phyloP scores from a whole-genome alignment of 1,140 invertebrate species.

The Chymomyza costata region DNA sequence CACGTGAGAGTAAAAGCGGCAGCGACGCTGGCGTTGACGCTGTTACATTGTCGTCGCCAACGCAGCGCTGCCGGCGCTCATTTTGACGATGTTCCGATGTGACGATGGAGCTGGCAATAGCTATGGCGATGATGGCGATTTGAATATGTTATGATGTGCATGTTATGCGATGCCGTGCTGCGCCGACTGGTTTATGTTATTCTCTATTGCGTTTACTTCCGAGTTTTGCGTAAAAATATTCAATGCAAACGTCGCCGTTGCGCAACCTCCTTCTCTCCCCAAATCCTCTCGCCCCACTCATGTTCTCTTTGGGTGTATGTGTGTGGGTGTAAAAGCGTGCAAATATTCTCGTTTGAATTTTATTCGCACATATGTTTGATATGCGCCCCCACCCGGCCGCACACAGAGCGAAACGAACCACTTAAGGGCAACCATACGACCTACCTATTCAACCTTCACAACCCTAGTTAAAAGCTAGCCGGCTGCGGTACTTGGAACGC shows the following conservation, averaged over 20 bases:
- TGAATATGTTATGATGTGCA: slow-evolving; percentile 68
- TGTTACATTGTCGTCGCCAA: slow-evolving; percentile 38
- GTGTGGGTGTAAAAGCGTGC: slow-evolving; percentile 45
- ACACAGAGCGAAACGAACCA: no score
- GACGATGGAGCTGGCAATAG: slow-evolving; percentile 1
- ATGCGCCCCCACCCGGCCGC: slow-evolving; percentile 23
- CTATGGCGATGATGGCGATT: slow-evolving; percentile 43
- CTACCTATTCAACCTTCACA: slow-evolving; percentile 4
- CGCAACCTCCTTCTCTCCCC: slow-evolving; percentile 69
- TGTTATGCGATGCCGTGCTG: slow-evolving; percentile 40
- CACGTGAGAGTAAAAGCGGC: slow-evolving; percentile 66
- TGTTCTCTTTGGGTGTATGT: slow-evolving; percentile 12
- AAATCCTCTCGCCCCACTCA: slow-evolving; percentile 17
- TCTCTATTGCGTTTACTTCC: slow-evolving; percentile 70
- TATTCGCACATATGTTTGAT: slow-evolving; percentile 25
- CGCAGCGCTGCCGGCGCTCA: slow-evolving; percentile 16
- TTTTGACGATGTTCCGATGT: slow-evolving; percentile 23
- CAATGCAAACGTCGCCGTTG: slow-evolving; percentile 60
- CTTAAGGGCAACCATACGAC: slow-evolving; percentile 28
- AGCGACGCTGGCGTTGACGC: slow-evolving; percentile 15
- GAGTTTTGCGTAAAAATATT: slow-evolving; percentile 30
- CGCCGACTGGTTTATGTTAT: slow-evolving; percentile 61
- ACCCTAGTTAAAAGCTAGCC: slow-evolving; percentile 51
- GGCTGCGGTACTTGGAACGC: slow-evolving; percentile 58
- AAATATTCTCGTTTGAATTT: slow-evolving; percentile 58